Evolutionary conservation across 2,113 vertebrate species (phyloP).

Genomic region (Perca flavescens): DNA sequence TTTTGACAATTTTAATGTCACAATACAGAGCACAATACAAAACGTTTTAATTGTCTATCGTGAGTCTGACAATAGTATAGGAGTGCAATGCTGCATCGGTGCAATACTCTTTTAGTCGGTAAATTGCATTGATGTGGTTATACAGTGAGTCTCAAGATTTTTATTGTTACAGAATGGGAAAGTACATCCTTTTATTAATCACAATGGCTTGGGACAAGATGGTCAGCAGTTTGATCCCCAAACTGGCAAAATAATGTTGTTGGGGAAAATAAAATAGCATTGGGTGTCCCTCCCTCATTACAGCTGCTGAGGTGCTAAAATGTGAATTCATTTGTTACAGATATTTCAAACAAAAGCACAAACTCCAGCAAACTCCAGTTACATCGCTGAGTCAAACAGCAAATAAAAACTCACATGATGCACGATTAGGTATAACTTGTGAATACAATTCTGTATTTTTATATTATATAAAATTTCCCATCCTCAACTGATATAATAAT

Average conservation of each 20-base stretch:
- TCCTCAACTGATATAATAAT: background rate
- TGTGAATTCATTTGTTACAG: slow-evolving; percentile 6
- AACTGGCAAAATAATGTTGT: background rate
- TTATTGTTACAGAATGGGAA: background rate
- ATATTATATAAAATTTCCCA: background rate
- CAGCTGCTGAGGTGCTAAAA: background rate
- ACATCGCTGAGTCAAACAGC: background rate
- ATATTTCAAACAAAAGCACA: slow-evolving; percentile 18
- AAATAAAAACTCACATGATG: slow-evolving; percentile 3
- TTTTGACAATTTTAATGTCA: too few relatives aligned
- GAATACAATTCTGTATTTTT: background rate
- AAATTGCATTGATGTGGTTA: background rate
- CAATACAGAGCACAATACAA: background rate
- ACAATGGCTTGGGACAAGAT: background rate
- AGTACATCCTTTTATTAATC: background rate
- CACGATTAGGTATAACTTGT: background rate
- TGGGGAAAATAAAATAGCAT: background rate
- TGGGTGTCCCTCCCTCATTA: background rate
- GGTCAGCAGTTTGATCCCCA: background rate
- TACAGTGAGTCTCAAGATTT: background rate
- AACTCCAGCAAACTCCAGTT: background rate
- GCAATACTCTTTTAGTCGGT: background rate
- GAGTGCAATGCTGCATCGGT: background rate
- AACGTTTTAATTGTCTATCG: background rate
- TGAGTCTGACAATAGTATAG: background rate